These are phyloP conservation scores for Podilymbus podiceps DNA, from an alignment of 2,113 vertebrate genomes.

Conservation along the genomic window DNA sequence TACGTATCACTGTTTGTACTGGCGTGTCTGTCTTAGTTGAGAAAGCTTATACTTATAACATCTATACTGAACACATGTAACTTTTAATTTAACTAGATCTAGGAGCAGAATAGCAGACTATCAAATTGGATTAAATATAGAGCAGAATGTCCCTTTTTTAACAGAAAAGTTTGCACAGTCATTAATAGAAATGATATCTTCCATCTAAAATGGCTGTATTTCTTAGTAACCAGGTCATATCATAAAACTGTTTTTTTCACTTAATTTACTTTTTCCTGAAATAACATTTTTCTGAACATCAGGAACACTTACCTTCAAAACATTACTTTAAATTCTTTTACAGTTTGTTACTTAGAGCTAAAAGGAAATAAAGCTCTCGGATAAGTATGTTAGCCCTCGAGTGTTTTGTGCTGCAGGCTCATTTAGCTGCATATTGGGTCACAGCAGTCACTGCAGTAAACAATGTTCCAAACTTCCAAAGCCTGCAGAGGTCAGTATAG, in stretches of 20 bases:
- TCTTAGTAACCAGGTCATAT: neutral
- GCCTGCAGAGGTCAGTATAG: slow-evolving; percentile 91
- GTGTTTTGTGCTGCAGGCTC: neutral
- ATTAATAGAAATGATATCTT: neutral
- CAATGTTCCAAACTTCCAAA: slow-evolving; percentile 66
- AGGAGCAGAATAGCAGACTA: neutral
- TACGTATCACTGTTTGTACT: neutral
- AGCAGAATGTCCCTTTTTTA: neutral
- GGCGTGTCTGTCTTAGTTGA: neutral
- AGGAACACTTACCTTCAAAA: neutral
- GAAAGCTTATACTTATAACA: slow-evolving; percentile 4
- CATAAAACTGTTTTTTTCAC: neutral
- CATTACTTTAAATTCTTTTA: neutral
- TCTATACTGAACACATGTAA: neutral
- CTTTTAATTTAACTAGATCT: slow-evolving; percentile 17
- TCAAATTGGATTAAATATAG: neutral
- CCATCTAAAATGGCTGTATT: neutral
- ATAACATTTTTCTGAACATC: neutral
- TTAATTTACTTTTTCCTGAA: neutral
- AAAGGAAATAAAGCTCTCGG: neutral
- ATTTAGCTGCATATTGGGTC: neutral
- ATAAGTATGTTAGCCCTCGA: neutral
- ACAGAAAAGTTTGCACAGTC: neutral
- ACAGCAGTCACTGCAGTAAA: slow-evolving; percentile 1
- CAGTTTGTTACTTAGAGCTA: neutral